These are phyloP conservation scores for Arnoldichthys spilopterus DNA, from an alignment of 2,797 vertebrate species.

Conservation along the genomic window DNA sequence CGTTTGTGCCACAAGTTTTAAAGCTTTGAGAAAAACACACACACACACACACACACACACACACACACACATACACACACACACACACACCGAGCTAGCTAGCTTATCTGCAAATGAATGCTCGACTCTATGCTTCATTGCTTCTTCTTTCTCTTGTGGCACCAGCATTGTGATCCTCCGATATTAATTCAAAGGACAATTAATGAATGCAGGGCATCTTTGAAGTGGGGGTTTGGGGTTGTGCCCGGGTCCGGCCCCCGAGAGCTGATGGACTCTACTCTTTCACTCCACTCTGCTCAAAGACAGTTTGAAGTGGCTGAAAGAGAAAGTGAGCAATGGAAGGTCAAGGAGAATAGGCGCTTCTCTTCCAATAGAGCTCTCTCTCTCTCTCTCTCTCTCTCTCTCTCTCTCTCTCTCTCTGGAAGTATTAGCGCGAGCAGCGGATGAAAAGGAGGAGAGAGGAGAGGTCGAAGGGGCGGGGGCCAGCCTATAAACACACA, in stretches of 20 bases:
- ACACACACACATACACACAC: constrained; percentile 15
- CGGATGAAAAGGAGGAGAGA: constrained; percentile 76
- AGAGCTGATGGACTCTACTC: constrained; percentile 94
- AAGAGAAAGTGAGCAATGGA: constrained; percentile 92
- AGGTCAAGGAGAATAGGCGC: constrained; percentile 97
- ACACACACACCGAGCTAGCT: constrained; percentile 48
- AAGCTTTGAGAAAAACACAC: constrained; percentile 41
- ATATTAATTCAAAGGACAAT: constrained; percentile 99
- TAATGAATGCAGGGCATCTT: constrained; percentile 99
- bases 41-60: constrained; percentile 22
- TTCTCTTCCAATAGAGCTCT: constrained; percentile 90
- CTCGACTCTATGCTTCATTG: constrained; percentile 98
- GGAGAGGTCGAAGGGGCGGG: constrained; percentile 56
- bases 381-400: constrained; percentile 70
- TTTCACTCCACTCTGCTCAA: constrained; percentile 89
- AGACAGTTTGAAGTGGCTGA: constrained; percentile 80
- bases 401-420: constrained; percentile 35
- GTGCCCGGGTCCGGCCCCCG: constrained; percentile 91
- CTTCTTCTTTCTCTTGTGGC: constrained; percentile 98
- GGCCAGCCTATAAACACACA: constrained; percentile 85
- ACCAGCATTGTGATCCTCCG: constrained; percentile 99
- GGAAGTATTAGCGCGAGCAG: constrained; percentile 91
- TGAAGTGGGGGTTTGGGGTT: constrained; percentile 97
- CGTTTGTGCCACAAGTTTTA: constrained; percentile 20
- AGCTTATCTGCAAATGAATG: constrained; percentile 99